Percentiles rank a stretch among this genome's conserved stretches.
phyloP scores from a whole-genome alignment of 2,797 vertebrate genomes.

The Phoebastria nigripes region DNA sequence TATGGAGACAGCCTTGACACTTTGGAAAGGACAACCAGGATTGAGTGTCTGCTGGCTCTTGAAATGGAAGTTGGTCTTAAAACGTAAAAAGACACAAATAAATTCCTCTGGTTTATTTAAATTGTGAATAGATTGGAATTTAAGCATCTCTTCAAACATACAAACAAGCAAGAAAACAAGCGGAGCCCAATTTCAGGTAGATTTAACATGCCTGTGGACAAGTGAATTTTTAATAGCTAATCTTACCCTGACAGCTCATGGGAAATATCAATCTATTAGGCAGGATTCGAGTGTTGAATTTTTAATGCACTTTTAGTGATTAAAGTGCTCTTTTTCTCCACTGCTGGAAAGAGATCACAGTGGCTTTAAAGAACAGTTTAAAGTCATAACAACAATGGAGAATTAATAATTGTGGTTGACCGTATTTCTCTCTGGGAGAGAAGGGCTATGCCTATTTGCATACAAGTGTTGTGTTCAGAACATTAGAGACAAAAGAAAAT shows the following conservation, averaged over 20 bases:
- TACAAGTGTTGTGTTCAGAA: not conserved
- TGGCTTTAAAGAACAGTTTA: slow-evolving; percentile 47
- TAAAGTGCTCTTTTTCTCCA: slow-evolving; percentile 44
- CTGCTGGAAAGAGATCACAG: slow-evolving; percentile 33
- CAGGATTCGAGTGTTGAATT: slow-evolving; percentile 57
- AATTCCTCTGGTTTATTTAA: not conserved
- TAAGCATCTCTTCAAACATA: slow-evolving; percentile 5
- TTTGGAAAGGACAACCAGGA: not conserved
- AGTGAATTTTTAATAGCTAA: slow-evolving; percentile 59
- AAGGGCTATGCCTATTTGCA: not conserved
- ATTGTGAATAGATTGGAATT: not conserved
- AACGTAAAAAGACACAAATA: not conserved
- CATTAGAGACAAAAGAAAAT: not conserved
- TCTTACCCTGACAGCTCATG: slow-evolving; percentile 31
- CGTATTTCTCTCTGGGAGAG: not conserved
- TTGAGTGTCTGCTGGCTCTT: not conserved
- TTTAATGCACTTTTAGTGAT: slow-evolving; percentile 59
- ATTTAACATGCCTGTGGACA: slow-evolving; percentile 47
- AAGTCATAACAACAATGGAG: slow-evolving; percentile 38
- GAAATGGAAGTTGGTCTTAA: not conserved
- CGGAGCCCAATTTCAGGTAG: slow-evolving; percentile 24
- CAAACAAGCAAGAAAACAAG: slow-evolving; percentile 21
- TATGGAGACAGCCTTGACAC: fast-evolving
- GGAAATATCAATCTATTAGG: slow-evolving; percentile 66
- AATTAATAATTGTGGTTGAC: slow-evolving; percentile 35